These are phyloP conservation scores for Hemichromis elongatus DNA, from an alignment of 2,113 vertebrate species.

Conservation along the genomic window DNA sequence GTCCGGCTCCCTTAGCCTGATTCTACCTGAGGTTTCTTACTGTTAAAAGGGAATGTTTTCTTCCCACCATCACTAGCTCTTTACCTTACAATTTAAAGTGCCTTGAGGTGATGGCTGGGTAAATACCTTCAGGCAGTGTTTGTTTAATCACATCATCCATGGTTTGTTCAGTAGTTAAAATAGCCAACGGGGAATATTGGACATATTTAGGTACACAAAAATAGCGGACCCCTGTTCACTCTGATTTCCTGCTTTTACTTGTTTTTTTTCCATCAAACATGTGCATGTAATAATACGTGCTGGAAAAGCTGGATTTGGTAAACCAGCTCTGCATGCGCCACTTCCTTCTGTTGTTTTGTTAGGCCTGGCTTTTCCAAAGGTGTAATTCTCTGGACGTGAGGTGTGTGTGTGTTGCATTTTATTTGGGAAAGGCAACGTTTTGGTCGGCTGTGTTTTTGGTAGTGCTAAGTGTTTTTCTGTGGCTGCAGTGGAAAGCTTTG, in stretches of 20 bases:
- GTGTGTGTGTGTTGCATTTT: conserved; percentile 33
- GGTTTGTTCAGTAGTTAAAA: background rate
- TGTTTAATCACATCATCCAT: background rate
- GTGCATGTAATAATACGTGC: background rate
- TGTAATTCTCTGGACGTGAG: conserved; percentile 37
- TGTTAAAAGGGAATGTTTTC: background rate
- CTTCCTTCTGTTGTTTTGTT: conserved; percentile 10
- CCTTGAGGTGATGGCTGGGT: background rate
- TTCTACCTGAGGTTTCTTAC: background rate
- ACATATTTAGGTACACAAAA: background rate
- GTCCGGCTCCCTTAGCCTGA: no score
- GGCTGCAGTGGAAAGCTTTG: conserved; percentile 7
- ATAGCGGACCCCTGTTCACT: background rate
- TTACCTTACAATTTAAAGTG: background rate
- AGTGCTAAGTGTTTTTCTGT: conserved; percentile 21
- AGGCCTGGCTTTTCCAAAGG: conserved; percentile 7
- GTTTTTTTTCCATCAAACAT: background rate
- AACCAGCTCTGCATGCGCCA: background rate
- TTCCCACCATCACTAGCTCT: background rate
- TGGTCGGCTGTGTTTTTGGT: conserved; percentile 2
- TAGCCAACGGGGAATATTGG: background rate
- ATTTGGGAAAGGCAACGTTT: conserved; percentile 33
- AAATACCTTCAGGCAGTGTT: background rate
- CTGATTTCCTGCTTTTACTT: background rate
- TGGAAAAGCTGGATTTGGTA: background rate